Base-by-base conservation (phyloP, 2,113 vertebrate species). In the Aplodontia rufa region DNA sequence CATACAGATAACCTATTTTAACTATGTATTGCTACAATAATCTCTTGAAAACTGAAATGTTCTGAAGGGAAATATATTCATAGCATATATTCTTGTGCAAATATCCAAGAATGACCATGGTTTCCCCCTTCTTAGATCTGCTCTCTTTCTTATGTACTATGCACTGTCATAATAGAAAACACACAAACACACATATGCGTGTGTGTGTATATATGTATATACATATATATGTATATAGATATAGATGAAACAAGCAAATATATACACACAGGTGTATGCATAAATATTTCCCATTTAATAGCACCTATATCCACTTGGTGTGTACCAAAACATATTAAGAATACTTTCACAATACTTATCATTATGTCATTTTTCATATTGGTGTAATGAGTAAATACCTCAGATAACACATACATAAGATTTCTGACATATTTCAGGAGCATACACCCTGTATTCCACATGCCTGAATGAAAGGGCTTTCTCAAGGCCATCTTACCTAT, bases 371-470 rank as follows among this genome's bases (percentile, higher is more conserved):
- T n/a, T 74, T 8, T 22, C 32, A 22, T 24, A 82, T 45, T 30
- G 22, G 7, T 78, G 40, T 30, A 40, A 8, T 10, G 40, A 10
- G 10, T 19, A 7, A 24, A 78, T 0, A 16, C 17, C n/a, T 49
- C 84, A 72, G 22, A 55, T 76, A 60, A 78, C 68, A 53, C 14
- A 4, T 12, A 13, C 1, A 24, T 80, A 17, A 20, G 22, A 53
- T 89, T 45, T 51, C 47, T 81, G 55, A 58, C 55, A 58, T 8
- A 24, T 58, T 24, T 58, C 35, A 64, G 12, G 6, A 53, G 9
- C 3, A n/a, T n/a, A 5, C 4, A 49, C 55, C 32, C 32, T 4
- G n/a, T 0, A 53, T 45, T 14, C 64, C 4, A 47, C 20, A 5
- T 17, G 4, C 28, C 16, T 19, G 12, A 37, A 42, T 58, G 55